phyloP scores from a whole-genome alignment of 2,888 invertebrate species.

The Patella caerulea region DNA sequence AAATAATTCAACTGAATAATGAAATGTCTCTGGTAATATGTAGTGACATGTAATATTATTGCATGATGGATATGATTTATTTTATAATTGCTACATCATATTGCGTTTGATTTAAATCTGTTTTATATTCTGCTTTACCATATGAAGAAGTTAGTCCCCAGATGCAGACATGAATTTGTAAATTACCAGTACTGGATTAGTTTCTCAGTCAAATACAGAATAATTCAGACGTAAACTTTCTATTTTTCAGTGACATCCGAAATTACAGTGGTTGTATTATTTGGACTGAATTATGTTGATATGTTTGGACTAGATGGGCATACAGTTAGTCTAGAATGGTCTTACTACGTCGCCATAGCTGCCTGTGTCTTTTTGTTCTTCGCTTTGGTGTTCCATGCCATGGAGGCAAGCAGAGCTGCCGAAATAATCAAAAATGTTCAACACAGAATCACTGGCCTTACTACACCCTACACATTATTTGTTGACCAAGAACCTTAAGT shows the following conservation, averaged over 20 bases:
- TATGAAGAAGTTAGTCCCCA: too few relatives aligned
- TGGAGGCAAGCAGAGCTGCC: slow-evolving; percentile 39
- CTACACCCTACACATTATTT: slow-evolving; percentile 42
- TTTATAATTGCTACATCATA: too few relatives aligned
- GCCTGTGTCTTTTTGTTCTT: slow-evolving; percentile 33
- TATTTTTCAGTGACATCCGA: slow-evolving; percentile 34
- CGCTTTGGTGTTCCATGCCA: slow-evolving; percentile 30
- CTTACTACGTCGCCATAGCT: slow-evolving; percentile 33
- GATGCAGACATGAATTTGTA: too few relatives aligned
- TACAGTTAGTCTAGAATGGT: slow-evolving; percentile 27
- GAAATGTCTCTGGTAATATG: too few relatives aligned
- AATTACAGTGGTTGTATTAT: slow-evolving; percentile 30
- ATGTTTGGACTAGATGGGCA: slow-evolving; percentile 29
- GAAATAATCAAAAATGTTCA: slow-evolving; percentile 39
- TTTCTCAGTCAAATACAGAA: too few relatives aligned
- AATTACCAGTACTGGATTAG: too few relatives aligned
- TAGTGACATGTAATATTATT: too few relatives aligned
- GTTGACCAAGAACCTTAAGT: slow-evolving; percentile 36
- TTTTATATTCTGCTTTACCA: too few relatives aligned
- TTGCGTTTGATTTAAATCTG: too few relatives aligned
- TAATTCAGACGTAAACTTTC: too few relatives aligned
- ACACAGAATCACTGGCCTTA: slow-evolving; percentile 39
- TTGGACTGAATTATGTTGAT: slow-evolving; percentile 30
- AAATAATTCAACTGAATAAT: too few relatives aligned
- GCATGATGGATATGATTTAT: too few relatives aligned